Evolutionary conservation across 1,140 invertebrate genomes (phyloP), one percentile per base, ranked within the genome.

Genomic region (Musca vetustissima): DNA sequence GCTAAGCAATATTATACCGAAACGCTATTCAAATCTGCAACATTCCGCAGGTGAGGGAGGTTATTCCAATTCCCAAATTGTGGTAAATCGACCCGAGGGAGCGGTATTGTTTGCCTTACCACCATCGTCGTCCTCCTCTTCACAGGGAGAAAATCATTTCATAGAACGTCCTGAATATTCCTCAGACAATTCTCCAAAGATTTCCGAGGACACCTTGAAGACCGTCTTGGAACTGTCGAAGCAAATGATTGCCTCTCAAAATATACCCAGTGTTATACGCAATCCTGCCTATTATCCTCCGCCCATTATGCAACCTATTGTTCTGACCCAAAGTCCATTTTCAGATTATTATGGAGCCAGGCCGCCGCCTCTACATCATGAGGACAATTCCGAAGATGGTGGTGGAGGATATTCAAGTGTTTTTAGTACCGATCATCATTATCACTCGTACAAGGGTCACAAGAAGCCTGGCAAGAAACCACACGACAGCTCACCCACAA

Each of bases 161-260:
- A 11, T 64, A 14, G 59, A 64, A 47, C 67, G 64, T n/a, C 15
- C 36, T n/a, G 55, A 32, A 25, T 24, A 43, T 48, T 75, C 78
- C 50, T 73, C 75, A 11, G 74, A 75, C 22, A 71, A 74, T 43
- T 68, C 76, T 32, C 79, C 79, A 1, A 78, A 81, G 57, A 78
- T 83, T 11, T 81, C 80, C 0, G 79, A 82, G 66, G 79, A 83
- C n/a, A 82, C 79, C 0, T 21, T 83, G 1, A 83, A 83, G 61
- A 83, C 81, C 0, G 76, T 83, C 9, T 68, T 82, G 53, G 79
- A 83, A 52, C 48, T 83, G 2, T 82, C 80, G 22, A 82, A 83
- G 66, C 80, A 83, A 67, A 81, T 83, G 79, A 78, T 82, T 24
- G 73, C 77, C 1, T 74, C 74, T 1, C 80, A 81, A 49, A 79